Base-by-base conservation (phyloP, 2,888 invertebrate species). In the Incurvaria masculella region DNA sequence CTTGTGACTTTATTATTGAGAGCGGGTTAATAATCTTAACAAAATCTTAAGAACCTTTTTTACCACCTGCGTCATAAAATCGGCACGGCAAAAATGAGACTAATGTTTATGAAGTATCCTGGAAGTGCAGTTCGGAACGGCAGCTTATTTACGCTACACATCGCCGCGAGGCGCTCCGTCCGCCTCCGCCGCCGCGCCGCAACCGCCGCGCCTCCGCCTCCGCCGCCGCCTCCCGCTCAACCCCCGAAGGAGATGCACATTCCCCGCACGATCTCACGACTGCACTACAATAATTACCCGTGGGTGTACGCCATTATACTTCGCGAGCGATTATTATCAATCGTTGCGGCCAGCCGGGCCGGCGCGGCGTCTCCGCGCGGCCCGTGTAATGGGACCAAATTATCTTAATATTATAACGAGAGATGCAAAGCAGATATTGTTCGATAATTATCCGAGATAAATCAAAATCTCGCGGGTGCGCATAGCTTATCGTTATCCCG, bases 161-260 rank as follows among this genome's bases (percentile, higher is more conserved):
- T 23, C 4, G 33, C 33, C 6, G 33, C 14, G 33, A 6, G 11
- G 11, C 33, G 33, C 33, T 6, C 3, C 33, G 6, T 33, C 33
- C 33, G 33, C 4, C 6, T 33, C 33, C 11, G 8, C 6, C 33
- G 33, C 3, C 33, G 33, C 33, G 33, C 3, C 60, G 61, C 58
- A 66, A 69, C 67, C 75, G 73, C 72, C 74, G 73, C 23, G 23
- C 74, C 72, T 74, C 71, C 75, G 67, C 69, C 69, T 66, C 75
- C n/a, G 76, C 73, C 72, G 75, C 72, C 23, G 23, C 74, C 72
- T 74, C 71, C 75, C 67, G 70, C 69, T 66, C 75, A 76, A 72
- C 78, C 78, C 78, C 78, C 75, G 75, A 74, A 78, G 78, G 78
- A 78, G 76, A 75, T 76, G 76, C 78, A n/a, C n/a, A 78, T 78